Conservation (phyloP, 2,888 invertebrate genomes). For the Rhingia campestris region DNA sequence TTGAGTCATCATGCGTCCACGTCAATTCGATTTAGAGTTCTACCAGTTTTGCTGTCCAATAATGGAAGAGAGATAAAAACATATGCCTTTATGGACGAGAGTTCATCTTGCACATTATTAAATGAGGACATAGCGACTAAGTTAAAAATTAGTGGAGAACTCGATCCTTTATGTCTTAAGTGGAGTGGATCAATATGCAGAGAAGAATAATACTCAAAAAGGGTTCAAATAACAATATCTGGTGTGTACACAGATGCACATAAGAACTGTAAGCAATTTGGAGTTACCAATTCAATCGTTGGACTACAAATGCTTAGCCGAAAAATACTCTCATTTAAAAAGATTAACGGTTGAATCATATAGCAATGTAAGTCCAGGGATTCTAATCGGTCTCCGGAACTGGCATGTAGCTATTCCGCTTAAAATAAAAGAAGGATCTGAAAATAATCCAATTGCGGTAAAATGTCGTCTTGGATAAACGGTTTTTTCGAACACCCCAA, state of each 20-base stretch:
- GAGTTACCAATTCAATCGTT: too few species aligned
- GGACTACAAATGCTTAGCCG: too few species aligned
- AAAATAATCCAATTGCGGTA: neutral
- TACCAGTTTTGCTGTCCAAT: neutral
- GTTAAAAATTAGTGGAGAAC: neutral
- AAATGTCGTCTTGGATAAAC: neutral
- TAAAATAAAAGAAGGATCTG: constrained; percentile 14
- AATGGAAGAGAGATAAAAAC: neutral
- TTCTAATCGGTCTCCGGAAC: neutral
- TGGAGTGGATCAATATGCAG: neutral
- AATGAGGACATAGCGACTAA: neutral
- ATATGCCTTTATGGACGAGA: neutral
- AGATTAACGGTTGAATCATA: neutral
- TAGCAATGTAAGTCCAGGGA: neutral
- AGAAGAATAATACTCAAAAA: neutral
- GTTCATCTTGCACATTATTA: neutral
- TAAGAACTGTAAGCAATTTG: too few species aligned
- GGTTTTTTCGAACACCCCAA: neutral
- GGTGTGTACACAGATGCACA: too few species aligned
- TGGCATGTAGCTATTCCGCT: constrained; percentile 34
- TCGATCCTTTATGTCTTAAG: neutral
- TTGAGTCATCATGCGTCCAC: neutral
- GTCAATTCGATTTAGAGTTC: neutral
- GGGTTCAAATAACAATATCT: too few species aligned
- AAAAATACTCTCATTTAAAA: too few species aligned